Conservation (phyloP, 1,140 invertebrate species). For the Rhopalosiphum maidis region DNA sequence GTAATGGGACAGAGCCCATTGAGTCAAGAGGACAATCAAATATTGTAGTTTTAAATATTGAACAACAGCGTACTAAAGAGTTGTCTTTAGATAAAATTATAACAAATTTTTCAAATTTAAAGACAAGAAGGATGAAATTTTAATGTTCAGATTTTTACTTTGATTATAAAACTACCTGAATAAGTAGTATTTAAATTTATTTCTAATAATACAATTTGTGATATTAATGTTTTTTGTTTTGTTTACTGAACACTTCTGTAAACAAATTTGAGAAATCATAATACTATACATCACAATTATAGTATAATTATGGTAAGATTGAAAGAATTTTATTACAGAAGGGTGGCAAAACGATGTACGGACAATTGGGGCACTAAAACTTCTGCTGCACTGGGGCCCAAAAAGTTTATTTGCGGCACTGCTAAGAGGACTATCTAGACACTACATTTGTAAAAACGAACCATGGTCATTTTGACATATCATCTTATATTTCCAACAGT, state of each 20-base stretch:
- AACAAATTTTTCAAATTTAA: not conserved
- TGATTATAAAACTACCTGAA: too few relatives aligned
- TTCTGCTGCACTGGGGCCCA: not conserved
- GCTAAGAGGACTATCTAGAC: too few relatives aligned
- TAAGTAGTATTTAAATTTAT: too few relatives aligned
- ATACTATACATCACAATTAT: not conserved
- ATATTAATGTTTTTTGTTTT: not conserved
- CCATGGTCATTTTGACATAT: too few relatives aligned
- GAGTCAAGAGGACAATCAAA: constrained; percentile 61
- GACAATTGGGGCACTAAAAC: not conserved
- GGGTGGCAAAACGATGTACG: not conserved
- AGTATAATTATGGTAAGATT: not conserved
- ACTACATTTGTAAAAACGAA: too few relatives aligned
- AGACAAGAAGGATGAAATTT: not conserved
- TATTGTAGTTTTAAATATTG: constrained; percentile 36
- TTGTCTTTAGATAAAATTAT: constrained; percentile 4
- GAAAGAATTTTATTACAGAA: not conserved
- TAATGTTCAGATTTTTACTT: not conserved
- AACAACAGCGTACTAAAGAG: constrained; percentile 44
- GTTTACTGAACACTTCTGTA: not conserved
- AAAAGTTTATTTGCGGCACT: not conserved
- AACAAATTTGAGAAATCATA: constrained; percentile 2
- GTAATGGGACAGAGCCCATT: constrained; percentile 60
- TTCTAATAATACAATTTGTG: not conserved
- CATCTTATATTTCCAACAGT: too few relatives aligned